Base-by-base conservation (phyloP, 2,888 invertebrate species). In the Lasioglossum figueresi region DNA sequence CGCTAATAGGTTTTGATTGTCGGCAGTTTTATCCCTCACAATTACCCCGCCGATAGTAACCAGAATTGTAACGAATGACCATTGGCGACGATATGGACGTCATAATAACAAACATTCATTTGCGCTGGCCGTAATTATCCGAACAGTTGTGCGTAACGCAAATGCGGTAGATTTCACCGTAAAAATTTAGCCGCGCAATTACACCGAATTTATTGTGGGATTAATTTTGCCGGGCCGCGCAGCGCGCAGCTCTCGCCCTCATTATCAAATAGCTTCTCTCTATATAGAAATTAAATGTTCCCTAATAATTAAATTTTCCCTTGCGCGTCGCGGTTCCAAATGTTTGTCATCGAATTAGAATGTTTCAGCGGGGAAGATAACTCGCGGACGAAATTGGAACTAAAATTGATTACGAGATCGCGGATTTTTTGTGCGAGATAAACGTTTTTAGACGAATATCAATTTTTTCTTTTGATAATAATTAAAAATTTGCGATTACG, bases 111-210 rank as follows among this genome's bases (percentile, higher is more conserved):
- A 79, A 83, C 79, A 72, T 79, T 76, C 72, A 68, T 79, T 75
- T 66, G 45, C 72, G 56, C n/a, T 4, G 76, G 12, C 72, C 40
- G 40, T 76, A 84, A 85, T 85, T 76, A 76, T 40, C 43, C 19
- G 79, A 84, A 76, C 73, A 79, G 43, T 76, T 59, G 76, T 43
- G 52, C 23, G 56, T 73, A 72, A 72, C 40, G 59, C 72, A 56
- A 71, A 63, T 73, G 34, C 45, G 8, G 48, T 5, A 27, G 63
- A 59, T 79, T 68, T 43, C 34, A 14, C 79, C 68, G 73, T 72
- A 85, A 85, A 85, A 85, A 79, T 76, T 79, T 40, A 52, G 56
- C 59, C 76, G 16, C 48, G 68, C 66, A 56, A 85, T 84, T 84
- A 68, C 68, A 40, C 14, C 6, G 56, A 76, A 85, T 79, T 79